Percentiles rank a stretch among this genome's conserved stretches.
Evolutionary conservation across 2,888 invertebrate species (phyloP).

Genomic region (Eretmocerus hayati): DNA sequence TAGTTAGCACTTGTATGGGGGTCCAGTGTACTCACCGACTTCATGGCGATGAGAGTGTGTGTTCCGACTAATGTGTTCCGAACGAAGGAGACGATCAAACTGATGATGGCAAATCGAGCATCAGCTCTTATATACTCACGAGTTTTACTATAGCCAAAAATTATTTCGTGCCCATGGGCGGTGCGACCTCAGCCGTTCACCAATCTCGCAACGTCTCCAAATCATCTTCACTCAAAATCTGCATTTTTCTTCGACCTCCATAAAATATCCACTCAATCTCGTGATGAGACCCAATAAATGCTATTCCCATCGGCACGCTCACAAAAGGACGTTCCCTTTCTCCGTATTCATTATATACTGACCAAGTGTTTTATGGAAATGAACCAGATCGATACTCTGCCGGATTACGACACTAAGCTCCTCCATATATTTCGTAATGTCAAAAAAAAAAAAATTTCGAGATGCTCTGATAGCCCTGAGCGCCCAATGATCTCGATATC

Average conservation of each 20-base stretch:
- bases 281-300: background rate
- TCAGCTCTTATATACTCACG: background rate
- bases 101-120: background rate
- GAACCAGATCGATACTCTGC: background rate
- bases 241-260: background rate
- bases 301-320: background rate
- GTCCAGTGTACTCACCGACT: background rate
- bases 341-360: background rate
- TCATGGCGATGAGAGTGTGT: background rate
- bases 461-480: too few species aligned
- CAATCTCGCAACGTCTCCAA: background rate
- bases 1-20: too few species aligned
- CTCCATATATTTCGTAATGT: too few species aligned
- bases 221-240: background rate
- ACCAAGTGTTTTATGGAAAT: background rate
- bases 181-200: background rate
- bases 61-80: background rate
- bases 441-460: too few species aligned
- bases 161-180: background rate
- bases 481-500: too few species aligned
- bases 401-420: too few species aligned
- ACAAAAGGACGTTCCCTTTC: background rate
- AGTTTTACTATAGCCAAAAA: background rate
- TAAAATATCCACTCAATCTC: background rate
- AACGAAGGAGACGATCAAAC: background rate